These are phyloP conservation scores for Thera britannica DNA, from an alignment of 2,888 invertebrate species.

Conservation along the genomic window DNA sequence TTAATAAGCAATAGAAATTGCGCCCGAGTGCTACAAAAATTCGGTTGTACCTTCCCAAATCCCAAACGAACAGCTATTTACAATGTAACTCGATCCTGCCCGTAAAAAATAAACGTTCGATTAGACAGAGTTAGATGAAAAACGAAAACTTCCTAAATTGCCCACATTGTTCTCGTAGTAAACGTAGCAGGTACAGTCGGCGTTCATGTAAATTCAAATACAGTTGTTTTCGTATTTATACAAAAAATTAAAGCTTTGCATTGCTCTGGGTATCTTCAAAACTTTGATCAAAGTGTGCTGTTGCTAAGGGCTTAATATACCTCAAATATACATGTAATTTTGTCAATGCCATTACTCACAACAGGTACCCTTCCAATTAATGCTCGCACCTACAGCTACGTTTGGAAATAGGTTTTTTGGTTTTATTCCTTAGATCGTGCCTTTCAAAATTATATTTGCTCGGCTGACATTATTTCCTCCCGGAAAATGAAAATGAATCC, in stretches of 20 bases:
- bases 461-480: conserved; percentile 6
- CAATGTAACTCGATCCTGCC: conserved; percentile 14
- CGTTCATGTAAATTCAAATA: too few relatives aligned
- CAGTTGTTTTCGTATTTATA: too few relatives aligned
- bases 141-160: conserved; percentile 29
- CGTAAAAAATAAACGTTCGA: conserved; percentile 4
- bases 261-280: too few relatives aligned
- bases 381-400: conserved; percentile 20
- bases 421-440: conserved; percentile 9
- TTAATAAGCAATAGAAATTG: too few relatives aligned
- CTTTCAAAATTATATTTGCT: conserved; percentile 26
- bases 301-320: too few relatives aligned
- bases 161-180: conserved; percentile 20
- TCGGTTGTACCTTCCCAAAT: background rate
- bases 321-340: too few relatives aligned
- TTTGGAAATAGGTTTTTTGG: conserved; percentile 6
- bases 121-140: conserved; percentile 17
- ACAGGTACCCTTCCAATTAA: conserved; percentile 31
- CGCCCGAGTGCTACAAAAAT: too few relatives aligned
- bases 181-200: background rate
- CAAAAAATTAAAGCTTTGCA: too few relatives aligned
- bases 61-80: background rate
- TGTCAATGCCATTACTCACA: background rate
- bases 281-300: too few relatives aligned
- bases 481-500: conserved; percentile 1